A percentile compares a stretch with the other conserved stretches of the same genome.
phyloP scores from a whole-genome alignment of 2,797 vertebrate genomes.

The Myripristis murdjan region DNA sequence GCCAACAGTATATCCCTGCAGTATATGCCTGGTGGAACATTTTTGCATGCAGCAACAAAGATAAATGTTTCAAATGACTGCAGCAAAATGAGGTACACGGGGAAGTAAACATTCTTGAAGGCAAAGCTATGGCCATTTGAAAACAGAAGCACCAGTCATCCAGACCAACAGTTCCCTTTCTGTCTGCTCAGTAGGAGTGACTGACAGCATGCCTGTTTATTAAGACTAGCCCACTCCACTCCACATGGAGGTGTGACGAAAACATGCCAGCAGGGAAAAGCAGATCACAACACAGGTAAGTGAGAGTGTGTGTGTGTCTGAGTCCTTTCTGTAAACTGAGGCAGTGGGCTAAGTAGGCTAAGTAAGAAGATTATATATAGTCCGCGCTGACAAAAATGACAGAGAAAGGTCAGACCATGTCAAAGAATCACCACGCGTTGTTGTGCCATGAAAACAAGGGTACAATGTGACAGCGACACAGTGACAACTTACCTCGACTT shows the following conservation, averaged over 20 bases:
- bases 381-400: neutral
- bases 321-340: slow-evolving; percentile 19
- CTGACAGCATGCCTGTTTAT: slow-evolving; percentile 55
- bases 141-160: slow-evolving; percentile 30
- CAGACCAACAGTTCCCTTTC: slow-evolving; percentile 11
- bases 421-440: neutral
- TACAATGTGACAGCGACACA: neutral
- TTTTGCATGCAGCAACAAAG: slow-evolving; percentile 8
- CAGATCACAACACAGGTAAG: slow-evolving; percentile 56
- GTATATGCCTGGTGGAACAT: no score
- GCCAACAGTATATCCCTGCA: neutral
- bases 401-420: slow-evolving; percentile 27
- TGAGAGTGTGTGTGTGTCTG: slow-evolving; percentile 29
- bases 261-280: slow-evolving; percentile 45
- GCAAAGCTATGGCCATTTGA: slow-evolving; percentile 15
- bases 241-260: slow-evolving; percentile 56
- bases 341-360: slow-evolving; percentile 21
- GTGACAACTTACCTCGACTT: slow-evolving; percentile 92
- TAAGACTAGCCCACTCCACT: slow-evolving; percentile 47
- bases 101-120: slow-evolving; percentile 31
- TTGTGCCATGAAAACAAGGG: slow-evolving; percentile 4
- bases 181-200: slow-evolving; percentile 46
- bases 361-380: slow-evolving; percentile 12
- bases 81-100: neutral
- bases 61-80: neutral